Conservation (phyloP, 2,888 invertebrate species). For the Syritta pipiens region DNA sequence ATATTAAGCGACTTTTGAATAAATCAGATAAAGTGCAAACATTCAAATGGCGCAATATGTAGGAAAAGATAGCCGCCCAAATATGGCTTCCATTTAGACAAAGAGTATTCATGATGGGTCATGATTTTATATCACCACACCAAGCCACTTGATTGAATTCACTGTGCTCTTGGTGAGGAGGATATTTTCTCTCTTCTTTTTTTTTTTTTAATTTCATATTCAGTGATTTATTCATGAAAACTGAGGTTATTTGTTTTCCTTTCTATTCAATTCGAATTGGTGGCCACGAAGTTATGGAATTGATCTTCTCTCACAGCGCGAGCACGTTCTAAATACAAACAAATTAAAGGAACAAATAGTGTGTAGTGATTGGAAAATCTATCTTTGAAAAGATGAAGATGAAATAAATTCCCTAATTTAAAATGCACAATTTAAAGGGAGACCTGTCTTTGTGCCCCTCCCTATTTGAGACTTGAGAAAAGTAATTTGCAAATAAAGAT, state of each 20-base stretch:
- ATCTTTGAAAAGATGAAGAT: too few species aligned
- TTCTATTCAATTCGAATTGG: conserved; percentile 25
- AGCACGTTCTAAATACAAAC: conserved; percentile 30
- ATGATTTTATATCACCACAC: conserved; percentile 41
- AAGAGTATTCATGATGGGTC: conserved; percentile 23
- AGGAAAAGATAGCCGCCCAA: not conserved
- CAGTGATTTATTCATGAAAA: conserved; percentile 61
- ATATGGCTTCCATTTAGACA: conserved; percentile 33
- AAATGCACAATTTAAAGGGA: conserved; percentile 40
- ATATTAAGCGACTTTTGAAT: conserved; percentile 52
- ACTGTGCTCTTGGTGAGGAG: too few species aligned
- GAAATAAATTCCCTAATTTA: conserved; percentile 43
- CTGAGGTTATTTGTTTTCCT: conserved; percentile 40
- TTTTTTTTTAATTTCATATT: conserved; percentile 29
- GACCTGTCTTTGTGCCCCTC: not conserved
- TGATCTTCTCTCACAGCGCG: conserved; percentile 4
- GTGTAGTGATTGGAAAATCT: conserved; percentile 29
- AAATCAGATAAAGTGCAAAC: conserved; percentile 35
- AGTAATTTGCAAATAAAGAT: conserved; percentile 53
- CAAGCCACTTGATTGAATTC: conserved; percentile 42
- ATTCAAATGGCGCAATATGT: not conserved
- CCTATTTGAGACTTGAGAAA: conserved; percentile 13
- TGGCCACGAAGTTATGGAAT: conserved; percentile 40
- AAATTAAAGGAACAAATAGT: conserved; percentile 27
- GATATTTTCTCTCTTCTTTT: too few species aligned